Evolutionary conservation across 2,113 vertebrate species (phyloP), one percentile per base, ranked within the genome.

Genomic region (Bothrops jararaca): DNA sequence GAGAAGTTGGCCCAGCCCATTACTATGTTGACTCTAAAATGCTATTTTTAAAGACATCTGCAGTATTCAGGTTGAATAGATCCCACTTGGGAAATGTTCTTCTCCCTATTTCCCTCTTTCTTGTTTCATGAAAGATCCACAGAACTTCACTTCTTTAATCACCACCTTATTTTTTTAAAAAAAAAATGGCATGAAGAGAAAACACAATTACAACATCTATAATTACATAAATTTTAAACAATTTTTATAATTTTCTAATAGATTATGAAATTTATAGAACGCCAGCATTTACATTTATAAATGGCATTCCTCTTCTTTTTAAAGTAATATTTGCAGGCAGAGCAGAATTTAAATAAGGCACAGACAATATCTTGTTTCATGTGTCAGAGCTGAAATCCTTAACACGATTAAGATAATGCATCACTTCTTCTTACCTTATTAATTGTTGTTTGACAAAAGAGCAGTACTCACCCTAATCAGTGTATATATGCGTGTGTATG

Each of bases 231-330:
- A n/a, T 64, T n/a, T 5, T 26, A 64, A 64, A 64, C 11, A 13
- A 13, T n/a, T 64, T 64, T 5, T n/a, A 64, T 64, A 26, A 64
- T 64, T n/a, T 64, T 64, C 60, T 64, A 64, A 64, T n/a, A 29
- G 60, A 64, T 64, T 64, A 64, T 29, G 1, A 99, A 99, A 99
- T 99, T 98, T 99, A 99, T 99, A 98, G 98, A 99, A 99, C 97
- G 97, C 89, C 96, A 96, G 92, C 95, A 99, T 99, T 99, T 99
- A 98, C 99, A 99, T 9, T 50, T 9, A 9, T 99, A 98, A 98
- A 98, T 97, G 98, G 97, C 98, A 98, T 98, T 98, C 98, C 98
- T 98, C 98, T 74, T 97, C 96, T 97, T 98, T 98, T 98, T 98
- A 98, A 98, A 98, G 97, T 97, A 97, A 96, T 97, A 4, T 0